phyloP scores from a whole-genome alignment of 2,113 vertebrate genomes.

The Otis tarda region DNA sequence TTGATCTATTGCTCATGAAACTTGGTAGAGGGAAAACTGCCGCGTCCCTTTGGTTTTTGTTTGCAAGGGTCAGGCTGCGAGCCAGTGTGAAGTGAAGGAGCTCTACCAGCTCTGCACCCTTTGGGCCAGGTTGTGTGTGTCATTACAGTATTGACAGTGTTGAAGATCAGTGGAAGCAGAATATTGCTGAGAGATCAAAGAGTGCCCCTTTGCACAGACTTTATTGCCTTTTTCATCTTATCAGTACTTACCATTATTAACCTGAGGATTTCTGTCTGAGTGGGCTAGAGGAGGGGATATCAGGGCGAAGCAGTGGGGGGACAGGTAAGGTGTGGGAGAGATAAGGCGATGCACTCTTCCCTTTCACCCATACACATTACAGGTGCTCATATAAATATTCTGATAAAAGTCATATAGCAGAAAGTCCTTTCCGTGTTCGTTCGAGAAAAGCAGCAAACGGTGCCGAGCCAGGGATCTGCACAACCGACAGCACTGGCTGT shows the following conservation, averaged over 20 bases:
- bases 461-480: not conserved
- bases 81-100: not conserved
- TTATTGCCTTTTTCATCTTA: conserved; percentile 63
- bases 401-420: not conserved
- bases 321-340: not conserved
- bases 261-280: conserved; percentile 40
- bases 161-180: conserved; percentile 34
- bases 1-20: not conserved
- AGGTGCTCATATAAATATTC: not conserved
- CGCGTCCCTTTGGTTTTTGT: not conserved
- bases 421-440: not conserved
- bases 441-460: fast-evolving
- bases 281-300: conserved; percentile 2
- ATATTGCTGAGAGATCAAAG: conserved; percentile 58
- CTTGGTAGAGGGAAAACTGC: not conserved
- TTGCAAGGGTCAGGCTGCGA: not conserved
- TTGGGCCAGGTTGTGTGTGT: not conserved
- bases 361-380: not conserved
- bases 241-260: conserved; percentile 62
- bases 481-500: fast-evolving
- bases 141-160: not conserved
- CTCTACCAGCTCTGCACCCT: not conserved
- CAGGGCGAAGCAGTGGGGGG: not conserved
- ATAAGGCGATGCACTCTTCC: not conserved
- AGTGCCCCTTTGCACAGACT: conserved; percentile 19